Percentiles rank a stretch among this genome's conserved stretches.
Evolutionary conservation across 2,888 invertebrate species (phyloP).

Genomic region (Elysia crispata): DNA sequence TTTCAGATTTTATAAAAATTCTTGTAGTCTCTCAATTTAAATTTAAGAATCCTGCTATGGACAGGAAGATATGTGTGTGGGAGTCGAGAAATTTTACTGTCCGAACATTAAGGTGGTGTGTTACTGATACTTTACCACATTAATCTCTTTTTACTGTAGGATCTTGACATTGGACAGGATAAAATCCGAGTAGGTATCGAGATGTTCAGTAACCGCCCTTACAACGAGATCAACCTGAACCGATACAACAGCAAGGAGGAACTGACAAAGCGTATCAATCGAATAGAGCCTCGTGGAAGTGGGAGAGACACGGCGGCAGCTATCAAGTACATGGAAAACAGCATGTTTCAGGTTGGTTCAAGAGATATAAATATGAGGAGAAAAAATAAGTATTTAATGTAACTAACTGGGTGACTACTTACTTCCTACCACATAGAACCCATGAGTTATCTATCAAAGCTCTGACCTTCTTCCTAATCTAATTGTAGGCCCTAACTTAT

Average conservation of each 20-base stretch:
- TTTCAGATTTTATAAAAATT: too few species aligned
- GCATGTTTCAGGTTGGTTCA: conserved; percentile 37
- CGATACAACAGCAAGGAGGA: conserved; percentile 56
- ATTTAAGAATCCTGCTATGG: not conserved
- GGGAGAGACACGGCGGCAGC: conserved; percentile 70
- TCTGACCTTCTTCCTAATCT: too few species aligned
- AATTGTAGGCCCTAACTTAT: too few species aligned
- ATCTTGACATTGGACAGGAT: conserved; percentile 64
- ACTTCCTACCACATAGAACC: too few species aligned
- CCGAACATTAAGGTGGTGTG: too few species aligned
- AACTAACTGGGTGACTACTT: too few species aligned
- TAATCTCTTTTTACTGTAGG: conserved; percentile 34
- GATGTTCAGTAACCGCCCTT: conserved; percentile 65
- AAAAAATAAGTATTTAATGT: too few species aligned
- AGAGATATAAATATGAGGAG: too few species aligned
- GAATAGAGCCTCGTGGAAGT: conserved; percentile 64
- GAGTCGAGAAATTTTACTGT: not conserved
- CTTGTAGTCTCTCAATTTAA: not conserved
- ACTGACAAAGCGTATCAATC: conserved; percentile 61
- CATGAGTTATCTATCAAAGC: too few species aligned
- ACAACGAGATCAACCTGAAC: conserved; percentile 69
- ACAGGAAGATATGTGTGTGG: not conserved
- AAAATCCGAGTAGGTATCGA: conserved; percentile 65
- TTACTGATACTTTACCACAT: conserved; percentile 44
- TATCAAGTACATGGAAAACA: conserved; percentile 56